phyloP scores from a whole-genome alignment of 2,888 invertebrate species.

The Trissoscelio sp. region DNA sequence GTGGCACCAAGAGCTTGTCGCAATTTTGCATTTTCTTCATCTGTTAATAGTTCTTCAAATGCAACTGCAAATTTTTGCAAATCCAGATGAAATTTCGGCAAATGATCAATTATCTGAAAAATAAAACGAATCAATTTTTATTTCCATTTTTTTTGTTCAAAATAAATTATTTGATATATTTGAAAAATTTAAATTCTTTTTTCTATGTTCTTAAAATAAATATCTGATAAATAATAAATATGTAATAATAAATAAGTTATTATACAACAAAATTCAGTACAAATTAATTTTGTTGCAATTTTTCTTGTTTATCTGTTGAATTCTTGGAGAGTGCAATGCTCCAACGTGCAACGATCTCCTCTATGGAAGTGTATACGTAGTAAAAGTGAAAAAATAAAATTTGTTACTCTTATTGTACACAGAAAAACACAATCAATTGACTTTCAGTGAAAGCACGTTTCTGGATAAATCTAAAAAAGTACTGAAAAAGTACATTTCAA shows the following conservation, averaged over 20 bases:
- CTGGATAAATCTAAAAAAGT: constrained; percentile 9
- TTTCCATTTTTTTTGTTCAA: background rate
- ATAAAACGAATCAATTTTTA: background rate
- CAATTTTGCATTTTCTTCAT: constrained; percentile 83
- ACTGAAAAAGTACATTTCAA: constrained; percentile 7
- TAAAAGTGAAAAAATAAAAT: constrained; percentile 11
- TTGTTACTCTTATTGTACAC: background rate
- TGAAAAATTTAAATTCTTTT: too few species aligned
- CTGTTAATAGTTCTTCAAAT: constrained; percentile 83
- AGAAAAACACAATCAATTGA: background rate
- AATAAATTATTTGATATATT: too few species aligned
- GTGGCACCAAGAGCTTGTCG: constrained; percentile 81
- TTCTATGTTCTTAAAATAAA: too few species aligned
- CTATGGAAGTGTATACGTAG: background rate
- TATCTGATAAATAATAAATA: too few species aligned
- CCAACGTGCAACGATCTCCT: background rate
- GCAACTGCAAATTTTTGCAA: constrained; percentile 84
- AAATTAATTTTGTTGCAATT: too few species aligned
- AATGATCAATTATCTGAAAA: constrained; percentile 85
- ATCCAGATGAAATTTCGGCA: constrained; percentile 85
- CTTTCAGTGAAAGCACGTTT: constrained; percentile 16
- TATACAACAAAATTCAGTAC: too few species aligned
- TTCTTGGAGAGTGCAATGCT: too few species aligned
- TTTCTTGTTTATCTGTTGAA: too few species aligned
- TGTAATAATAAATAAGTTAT: too few species aligned